Percentiles rank a stretch among this genome's conserved stretches.
These are phyloP conservation scores for Sinelater perroti DNA, from an alignment of 2,888 invertebrate genomes.

Conservation along the genomic window DNA sequence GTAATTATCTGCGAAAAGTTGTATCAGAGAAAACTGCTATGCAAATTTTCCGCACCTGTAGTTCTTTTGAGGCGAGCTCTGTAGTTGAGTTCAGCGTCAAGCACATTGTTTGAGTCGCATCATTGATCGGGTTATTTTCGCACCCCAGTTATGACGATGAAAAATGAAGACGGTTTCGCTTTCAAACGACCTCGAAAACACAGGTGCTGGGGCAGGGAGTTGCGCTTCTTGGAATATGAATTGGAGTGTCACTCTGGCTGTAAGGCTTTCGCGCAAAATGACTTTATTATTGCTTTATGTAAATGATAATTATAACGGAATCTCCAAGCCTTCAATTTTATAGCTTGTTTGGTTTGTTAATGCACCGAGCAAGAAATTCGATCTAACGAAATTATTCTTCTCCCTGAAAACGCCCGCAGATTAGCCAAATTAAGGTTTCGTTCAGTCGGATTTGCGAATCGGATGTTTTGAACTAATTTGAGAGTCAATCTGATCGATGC, in stretches of 20 bases:
- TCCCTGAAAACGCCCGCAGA: too few species aligned
- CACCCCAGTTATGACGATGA: slow-evolving; percentile 5
- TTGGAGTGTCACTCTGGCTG: slow-evolving; percentile 8
- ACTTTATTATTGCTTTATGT: slow-evolving; percentile 11
- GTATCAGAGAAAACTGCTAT: too few species aligned
- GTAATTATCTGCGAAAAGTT: too few species aligned
- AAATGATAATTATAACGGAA: slow-evolving; percentile 13
- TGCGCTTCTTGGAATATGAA: slow-evolving; percentile 15
- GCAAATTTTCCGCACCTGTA: too few species aligned
- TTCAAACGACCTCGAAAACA: slow-evolving; percentile 7
- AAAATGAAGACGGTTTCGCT: slow-evolving; percentile 1
- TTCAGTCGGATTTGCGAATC: not conserved
- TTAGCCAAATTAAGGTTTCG: not conserved
- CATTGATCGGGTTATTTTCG: slow-evolving; percentile 7
- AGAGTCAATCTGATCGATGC: slow-evolving; percentile 14
- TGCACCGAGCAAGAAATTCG: not conserved
- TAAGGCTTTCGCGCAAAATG: slow-evolving; percentile 11
- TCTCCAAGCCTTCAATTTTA: not conserved
- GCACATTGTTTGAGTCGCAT: not conserved
- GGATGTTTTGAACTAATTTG: slow-evolving; percentile 13
- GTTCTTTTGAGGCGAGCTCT: too few species aligned
- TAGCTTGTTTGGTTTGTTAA: not conserved
- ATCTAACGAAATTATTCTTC: too few species aligned
- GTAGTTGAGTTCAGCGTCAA: too few species aligned
- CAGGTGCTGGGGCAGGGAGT: slow-evolving; percentile 9